Evolutionary conservation across 2,113 vertebrate species (phyloP).

Genomic region (Amphiprion ocellaris): DNA sequence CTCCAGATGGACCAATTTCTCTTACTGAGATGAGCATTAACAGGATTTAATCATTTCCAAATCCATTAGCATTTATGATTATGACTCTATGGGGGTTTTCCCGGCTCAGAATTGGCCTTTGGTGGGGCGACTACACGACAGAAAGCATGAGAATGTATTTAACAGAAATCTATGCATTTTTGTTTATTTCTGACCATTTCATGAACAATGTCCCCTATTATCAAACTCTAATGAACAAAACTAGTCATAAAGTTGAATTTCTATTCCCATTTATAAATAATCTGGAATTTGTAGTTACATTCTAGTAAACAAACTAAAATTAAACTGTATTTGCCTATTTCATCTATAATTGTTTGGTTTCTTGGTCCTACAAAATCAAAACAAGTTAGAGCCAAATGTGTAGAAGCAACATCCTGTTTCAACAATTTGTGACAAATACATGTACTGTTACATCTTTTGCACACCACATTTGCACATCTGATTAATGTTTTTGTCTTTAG

Average conservation of each 20-base stretch:
- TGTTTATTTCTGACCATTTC: no score
- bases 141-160: no score
- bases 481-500: slow-evolving; percentile 1
- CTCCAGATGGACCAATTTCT: slow-evolving; percentile 17
- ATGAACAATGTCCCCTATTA: no score
- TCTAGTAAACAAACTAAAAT: neutral
- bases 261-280: neutral
- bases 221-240: no score
- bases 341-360: neutral
- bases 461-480: neutral
- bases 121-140: no score
- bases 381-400: neutral
- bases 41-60: neutral
- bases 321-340: neutral
- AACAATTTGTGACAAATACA: neutral
- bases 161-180: no score
- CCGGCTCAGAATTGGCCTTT: no score
- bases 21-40: neutral
- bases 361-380: neutral
- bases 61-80: neutral
- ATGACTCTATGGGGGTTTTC: no score
- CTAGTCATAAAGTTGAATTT: no score
- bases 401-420: neutral
- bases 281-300: neutral
- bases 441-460: neutral